Evolutionary conservation across 1,140 invertebrate species (phyloP).

Genomic region (Tetraneura akinire): DNA sequence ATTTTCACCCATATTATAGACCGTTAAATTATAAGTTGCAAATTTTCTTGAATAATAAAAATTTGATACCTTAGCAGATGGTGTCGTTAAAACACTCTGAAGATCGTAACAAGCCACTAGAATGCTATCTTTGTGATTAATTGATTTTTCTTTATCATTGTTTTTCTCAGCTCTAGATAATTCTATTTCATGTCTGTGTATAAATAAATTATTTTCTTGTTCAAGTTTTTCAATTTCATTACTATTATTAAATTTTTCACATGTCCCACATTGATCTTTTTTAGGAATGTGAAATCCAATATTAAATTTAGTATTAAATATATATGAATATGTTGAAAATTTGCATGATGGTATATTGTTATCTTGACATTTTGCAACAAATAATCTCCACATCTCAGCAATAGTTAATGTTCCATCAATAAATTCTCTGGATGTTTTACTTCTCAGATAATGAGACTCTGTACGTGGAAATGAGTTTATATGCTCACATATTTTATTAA

Average conservation of each 20-base stretch:
- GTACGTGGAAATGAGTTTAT: no score
- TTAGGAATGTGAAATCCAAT: conserved; percentile 53
- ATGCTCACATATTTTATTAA: no score
- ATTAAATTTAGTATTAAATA: conserved; percentile 53
- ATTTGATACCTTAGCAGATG: conserved; percentile 52
- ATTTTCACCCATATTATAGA: conserved; percentile 54
- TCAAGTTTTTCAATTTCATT: conserved; percentile 26
- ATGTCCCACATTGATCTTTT: conserved; percentile 54
- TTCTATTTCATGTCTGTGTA: conserved; percentile 51
- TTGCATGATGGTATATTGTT: conserved; percentile 50
- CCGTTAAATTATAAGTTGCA: conserved; percentile 55
- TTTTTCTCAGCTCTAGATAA: conserved; percentile 31
- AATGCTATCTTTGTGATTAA: conserved; percentile 42
- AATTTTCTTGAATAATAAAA: conserved; percentile 56
- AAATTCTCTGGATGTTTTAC: conserved; percentile 39
- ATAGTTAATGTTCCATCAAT: conserved; percentile 51
- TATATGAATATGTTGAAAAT: conserved; percentile 49
- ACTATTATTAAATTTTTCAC: conserved; percentile 45
- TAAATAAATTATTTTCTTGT: conserved; percentile 26
- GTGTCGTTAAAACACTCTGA: conserved; percentile 51
- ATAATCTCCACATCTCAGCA: conserved; percentile 42
- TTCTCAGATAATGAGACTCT: conserved; percentile 21
- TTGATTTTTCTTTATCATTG: conserved; percentile 35
- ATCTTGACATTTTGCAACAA: conserved; percentile 34
- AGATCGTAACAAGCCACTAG: conserved; percentile 53